Conservation (phyloP, 1,140 invertebrate genomes). For the Leptinotarsa defecta region DNA sequence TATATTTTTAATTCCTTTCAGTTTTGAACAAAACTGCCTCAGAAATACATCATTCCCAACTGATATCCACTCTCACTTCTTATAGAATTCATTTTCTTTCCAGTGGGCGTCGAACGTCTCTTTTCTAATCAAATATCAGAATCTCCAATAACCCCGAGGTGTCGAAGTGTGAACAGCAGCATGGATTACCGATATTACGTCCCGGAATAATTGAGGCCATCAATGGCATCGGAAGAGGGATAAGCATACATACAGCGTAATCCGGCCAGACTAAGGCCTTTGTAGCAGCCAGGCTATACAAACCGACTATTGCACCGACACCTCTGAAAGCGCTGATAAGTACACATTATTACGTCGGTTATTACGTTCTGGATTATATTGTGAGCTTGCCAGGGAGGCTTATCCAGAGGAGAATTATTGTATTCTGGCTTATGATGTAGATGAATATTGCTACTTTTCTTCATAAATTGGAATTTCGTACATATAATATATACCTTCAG, state of each 20-base stretch:
- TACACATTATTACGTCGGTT: slow-evolving; percentile 30
- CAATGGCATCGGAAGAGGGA: slow-evolving; percentile 31
- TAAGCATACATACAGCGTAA: slow-evolving; percentile 32
- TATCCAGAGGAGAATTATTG: slow-evolving; percentile 26
- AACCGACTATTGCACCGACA: slow-evolving; percentile 26
- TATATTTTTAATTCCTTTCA: too few relatives aligned
- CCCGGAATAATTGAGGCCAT: slow-evolving; percentile 32
- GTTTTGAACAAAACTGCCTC: too few relatives aligned
- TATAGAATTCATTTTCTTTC: neutral
- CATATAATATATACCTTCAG: too few relatives aligned
- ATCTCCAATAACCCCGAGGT: slow-evolving; percentile 23
- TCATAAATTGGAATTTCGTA: neutral
- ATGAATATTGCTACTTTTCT: neutral
- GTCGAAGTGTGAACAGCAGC: slow-evolving; percentile 31
- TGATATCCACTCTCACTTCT: neutral
- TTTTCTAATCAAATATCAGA: slow-evolving; percentile 16
- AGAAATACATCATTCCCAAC: too few relatives aligned
- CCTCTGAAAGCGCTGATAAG: slow-evolving; percentile 30
- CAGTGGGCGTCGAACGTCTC: neutral
- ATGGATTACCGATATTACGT: slow-evolving; percentile 31
- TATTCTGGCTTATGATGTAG: slow-evolving; percentile 6
- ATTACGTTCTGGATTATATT: slow-evolving; percentile 32
- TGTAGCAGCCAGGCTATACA: slow-evolving; percentile 26
- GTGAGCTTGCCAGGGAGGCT: slow-evolving; percentile 21
- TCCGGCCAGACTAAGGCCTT: slow-evolving; percentile 29